Conservation (phyloP, 2,797 vertebrate species). For the Buphagus erythrorhynchus region DNA sequence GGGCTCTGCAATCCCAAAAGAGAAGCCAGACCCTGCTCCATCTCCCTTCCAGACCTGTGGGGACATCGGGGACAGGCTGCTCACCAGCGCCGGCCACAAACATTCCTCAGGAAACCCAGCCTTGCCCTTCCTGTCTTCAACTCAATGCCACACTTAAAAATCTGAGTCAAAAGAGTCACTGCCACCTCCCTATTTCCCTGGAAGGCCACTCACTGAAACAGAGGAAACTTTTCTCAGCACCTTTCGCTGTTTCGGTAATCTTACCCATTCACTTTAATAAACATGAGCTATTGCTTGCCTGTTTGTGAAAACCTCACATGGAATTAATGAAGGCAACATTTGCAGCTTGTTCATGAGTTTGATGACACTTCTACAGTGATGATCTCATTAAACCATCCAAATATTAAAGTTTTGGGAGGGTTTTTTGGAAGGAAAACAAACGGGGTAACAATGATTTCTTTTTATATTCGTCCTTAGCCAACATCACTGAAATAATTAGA, state of each 20-base stretch:
- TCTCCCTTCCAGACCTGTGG: background rate
- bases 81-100: fast-evolving
- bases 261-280: background rate
- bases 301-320: background rate
- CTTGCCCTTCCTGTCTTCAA: background rate
- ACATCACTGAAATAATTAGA: background rate
- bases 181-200: background rate
- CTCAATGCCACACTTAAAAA: background rate
- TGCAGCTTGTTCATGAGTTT: background rate
- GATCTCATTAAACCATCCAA: background rate
- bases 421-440: background rate
- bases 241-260: background rate
- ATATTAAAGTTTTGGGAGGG: background rate
- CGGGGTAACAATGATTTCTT: background rate
- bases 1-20: background rate
- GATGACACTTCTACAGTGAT: background rate
- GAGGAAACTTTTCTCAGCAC: background rate
- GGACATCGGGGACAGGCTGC: background rate
- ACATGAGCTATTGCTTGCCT: background rate
- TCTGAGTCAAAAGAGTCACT: background rate
- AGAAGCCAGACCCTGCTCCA: background rate
- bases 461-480: background rate
- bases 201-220: background rate
- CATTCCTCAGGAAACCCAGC: background rate
- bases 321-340: background rate